phyloP scores from a whole-genome alignment of 1,140 invertebrate genomes.

The Papilio polytes region DNA sequence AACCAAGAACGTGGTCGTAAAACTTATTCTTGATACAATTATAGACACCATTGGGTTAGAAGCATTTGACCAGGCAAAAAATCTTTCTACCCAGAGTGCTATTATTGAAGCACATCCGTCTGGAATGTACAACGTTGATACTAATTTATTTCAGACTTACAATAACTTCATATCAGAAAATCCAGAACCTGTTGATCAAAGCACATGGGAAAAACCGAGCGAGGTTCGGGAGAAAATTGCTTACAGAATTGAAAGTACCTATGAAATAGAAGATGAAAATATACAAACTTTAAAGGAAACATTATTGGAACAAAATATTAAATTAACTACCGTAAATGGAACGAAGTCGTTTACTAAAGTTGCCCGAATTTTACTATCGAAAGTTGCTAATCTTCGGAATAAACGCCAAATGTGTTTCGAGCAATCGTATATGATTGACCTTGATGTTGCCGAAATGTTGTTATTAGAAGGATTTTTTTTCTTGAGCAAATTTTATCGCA shows the following conservation, averaged over 20 bases:
- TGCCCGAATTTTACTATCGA: slow-evolving; percentile 59
- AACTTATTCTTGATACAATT: slow-evolving; percentile 68
- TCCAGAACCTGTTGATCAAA: slow-evolving; percentile 77
- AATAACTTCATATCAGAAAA: slow-evolving; percentile 64
- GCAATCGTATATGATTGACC: slow-evolving; percentile 80
- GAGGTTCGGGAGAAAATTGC: slow-evolving; percentile 77
- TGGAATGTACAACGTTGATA: slow-evolving; percentile 62
- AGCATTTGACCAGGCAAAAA: slow-evolving; percentile 44
- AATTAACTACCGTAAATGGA: slow-evolving; percentile 71
- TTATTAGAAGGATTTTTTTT: slow-evolving; percentile 84
- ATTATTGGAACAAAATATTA: slow-evolving; percentile 76
- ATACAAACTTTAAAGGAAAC: slow-evolving; percentile 69
- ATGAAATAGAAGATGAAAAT: slow-evolving; percentile 72
- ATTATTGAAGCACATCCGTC: slow-evolving; percentile 66
- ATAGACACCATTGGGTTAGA: slow-evolving; percentile 50
- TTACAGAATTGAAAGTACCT: slow-evolving; percentile 72
- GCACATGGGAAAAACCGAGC: slow-evolving; percentile 76
- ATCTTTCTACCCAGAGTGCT: slow-evolving; percentile 55
- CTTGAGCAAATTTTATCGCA: slow-evolving; percentile 84
- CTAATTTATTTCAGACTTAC: slow-evolving; percentile 64
- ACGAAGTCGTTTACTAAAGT: slow-evolving; percentile 67
- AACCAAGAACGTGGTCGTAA: slow-evolving; percentile 60
- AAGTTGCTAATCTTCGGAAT: slow-evolving; percentile 69
- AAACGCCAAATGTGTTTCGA: slow-evolving; percentile 83
- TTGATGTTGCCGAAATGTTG: slow-evolving; percentile 83